These are phyloP conservation scores for Ylistrum balloti DNA, from an alignment of 1,140 invertebrate genomes.

Conservation along the genomic window DNA sequence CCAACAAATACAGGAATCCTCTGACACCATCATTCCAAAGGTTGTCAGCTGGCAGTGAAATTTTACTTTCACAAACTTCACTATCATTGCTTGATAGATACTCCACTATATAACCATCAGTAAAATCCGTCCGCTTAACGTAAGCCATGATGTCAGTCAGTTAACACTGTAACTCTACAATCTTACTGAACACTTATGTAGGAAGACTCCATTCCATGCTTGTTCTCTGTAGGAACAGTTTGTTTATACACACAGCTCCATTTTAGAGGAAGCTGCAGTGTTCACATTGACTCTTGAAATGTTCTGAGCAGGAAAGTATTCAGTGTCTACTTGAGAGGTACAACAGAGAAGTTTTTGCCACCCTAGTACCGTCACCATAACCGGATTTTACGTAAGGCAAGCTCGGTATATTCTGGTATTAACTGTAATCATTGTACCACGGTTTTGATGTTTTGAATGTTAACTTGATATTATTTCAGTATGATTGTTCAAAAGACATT, in stretches of 20 bases:
- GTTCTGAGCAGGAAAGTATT: constrained; percentile 18
- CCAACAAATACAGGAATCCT: constrained; percentile 75
- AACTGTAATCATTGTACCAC: constrained; percentile 3
- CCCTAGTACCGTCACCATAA: not conserved
- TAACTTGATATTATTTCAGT: constrained; percentile 12
- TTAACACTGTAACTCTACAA: not conserved
- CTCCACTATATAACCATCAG: constrained; percentile 73
- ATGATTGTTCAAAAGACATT: not conserved
- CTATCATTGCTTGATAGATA: constrained; percentile 56
- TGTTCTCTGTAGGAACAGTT: not conserved
- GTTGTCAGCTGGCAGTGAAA: constrained; percentile 79
- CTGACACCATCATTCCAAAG: constrained; percentile 75
- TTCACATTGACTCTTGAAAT: not conserved
- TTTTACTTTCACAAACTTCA: constrained; percentile 73
- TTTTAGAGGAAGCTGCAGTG: not conserved
- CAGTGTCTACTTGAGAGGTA: not conserved
- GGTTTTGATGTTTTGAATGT: constrained; percentile 39
- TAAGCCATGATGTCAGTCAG: constrained; percentile 47
- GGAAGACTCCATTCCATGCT: not conserved
- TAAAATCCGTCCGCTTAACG: constrained; percentile 60
- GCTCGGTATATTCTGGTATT: constrained; percentile 18
- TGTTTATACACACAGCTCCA: constrained; percentile 13
- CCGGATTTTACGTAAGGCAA: constrained; percentile 13
- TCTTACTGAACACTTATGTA: not conserved
- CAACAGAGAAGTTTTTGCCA: not conserved